Evolutionary conservation across 2,797 vertebrate species (phyloP), one percentile per base, ranked within the genome.

Genomic region (Otolemur crassicaudatus): DNA sequence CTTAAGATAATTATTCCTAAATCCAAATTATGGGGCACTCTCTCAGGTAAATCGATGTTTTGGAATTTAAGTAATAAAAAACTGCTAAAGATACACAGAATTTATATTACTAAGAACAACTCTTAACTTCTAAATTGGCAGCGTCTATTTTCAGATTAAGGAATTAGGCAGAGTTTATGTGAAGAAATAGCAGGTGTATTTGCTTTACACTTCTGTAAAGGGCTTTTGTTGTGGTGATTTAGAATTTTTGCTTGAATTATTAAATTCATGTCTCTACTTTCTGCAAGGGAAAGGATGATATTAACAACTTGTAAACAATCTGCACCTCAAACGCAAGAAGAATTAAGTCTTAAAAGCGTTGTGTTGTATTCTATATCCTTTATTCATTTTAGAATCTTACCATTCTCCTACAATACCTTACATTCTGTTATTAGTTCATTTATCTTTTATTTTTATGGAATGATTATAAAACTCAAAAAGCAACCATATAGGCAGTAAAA

Each of bases 261-360:
- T 60, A 5, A 89, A 65, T 58, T 90, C 34, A 63, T 27, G n/a
- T 37, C 25, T 83, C 65, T 16, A 37, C 6, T 87, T 93, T 93
- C 6, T 84, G 2, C 46, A 94, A 86, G 11, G 61, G 1, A 49
- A 85, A 69, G 53, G 6, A 40, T 53, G 34, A 75, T 82, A 34
- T 25, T 60, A 91, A 40, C 70, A 95, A 83, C 34, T 84, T 61
- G 16, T 27, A 92, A 84, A 73, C 67, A 70, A 70, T 63, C 37
- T 75, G 0, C 12, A 20, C 13, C 56, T 22, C 17, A 91, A 85
- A 20, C 67, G 29, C 23, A 93, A 80, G 22, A 53, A 81, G 12
- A 37, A 89, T 65, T 25, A 10, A 87, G 20, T 67, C 25, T 14
- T 14, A 27, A 73, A 76, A 58, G 13, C 23, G 43, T 1, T 58